Percentiles rank a stretch among this genome's conserved stretches.
These are phyloP conservation scores for Stomatorhinus walkeri DNA, from an alignment of 2,797 vertebrate genomes.

Conservation along the genomic window DNA sequence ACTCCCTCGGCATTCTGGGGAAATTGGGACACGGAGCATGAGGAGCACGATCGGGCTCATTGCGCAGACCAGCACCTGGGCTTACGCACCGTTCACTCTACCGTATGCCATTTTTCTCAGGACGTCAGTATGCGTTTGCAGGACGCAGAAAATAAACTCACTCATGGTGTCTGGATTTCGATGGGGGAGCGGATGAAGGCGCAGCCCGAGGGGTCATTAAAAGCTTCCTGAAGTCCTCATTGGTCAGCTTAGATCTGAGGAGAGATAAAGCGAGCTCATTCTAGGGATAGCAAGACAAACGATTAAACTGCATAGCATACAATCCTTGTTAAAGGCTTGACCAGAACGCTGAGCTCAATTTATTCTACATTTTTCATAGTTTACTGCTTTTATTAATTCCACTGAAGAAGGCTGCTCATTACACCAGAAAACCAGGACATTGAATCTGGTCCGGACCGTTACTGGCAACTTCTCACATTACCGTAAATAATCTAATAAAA, in stretches of 20 bases:
- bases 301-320: neutral
- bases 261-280: neutral
- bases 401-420: neutral
- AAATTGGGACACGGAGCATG: slow-evolving; percentile 5
- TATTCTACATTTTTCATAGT: neutral
- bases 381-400: neutral
- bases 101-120: neutral
- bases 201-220: slow-evolving; percentile 85
- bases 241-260: slow-evolving; percentile 86
- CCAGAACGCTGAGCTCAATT: neutral
- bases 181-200: slow-evolving; percentile 67
- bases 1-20: slow-evolving; percentile 91
- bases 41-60: neutral
- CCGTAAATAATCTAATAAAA: neutral
- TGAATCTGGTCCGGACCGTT: neutral
- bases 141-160: slow-evolving; percentile 51
- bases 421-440: neutral
- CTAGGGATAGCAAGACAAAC: neutral
- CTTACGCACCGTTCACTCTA: neutral
- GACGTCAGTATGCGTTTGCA: neutral
- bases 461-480: neutral
- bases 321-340: neutral
- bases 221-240: slow-evolving; percentile 95
- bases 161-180: slow-evolving; percentile 95
- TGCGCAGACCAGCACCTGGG: neutral